Evolutionary conservation across 2,797 vertebrate species (phyloP), one percentile per base, ranked within the genome.

Genomic region (Furcifer pardalis): DNA sequence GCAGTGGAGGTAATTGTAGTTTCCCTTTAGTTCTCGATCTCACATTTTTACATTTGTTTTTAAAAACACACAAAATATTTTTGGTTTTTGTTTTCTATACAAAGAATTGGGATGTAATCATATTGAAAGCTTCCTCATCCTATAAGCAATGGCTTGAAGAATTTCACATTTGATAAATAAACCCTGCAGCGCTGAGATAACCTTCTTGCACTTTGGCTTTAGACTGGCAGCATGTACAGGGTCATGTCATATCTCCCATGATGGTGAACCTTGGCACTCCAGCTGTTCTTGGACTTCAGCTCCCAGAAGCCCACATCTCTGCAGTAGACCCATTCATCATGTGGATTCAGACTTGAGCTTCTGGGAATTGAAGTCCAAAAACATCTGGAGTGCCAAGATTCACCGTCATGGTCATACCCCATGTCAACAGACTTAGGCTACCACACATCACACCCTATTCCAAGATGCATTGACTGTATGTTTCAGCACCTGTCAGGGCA

Each of bases 11-110:
- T 32, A 32, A 52, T 5, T 37, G 19, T 17, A 37, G 19, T n/a
- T n/a, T n/a, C n/a, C n/a, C n/a, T n/a, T n/a, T 35, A 76, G 49
- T 87, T 77, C 83, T 30, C 86, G 56, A 56, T 56, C n/a, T n/a
- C 32, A 77, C n/a, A 23, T 40, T 77, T 72, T 44, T 7, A 42
- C 1, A 21, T 56, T 76, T 76, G 8, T 76, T 75, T 56, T 75
- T 56, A 9, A 49, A 68, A 37, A 66, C 32, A 52, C 27, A 76
- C 59, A 12, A 37, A 37, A 74, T 46, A 74, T 23, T 52, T 17
- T n/a, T n/a, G 7, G 19, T 21, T 46, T 79, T 79, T 68, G n/a
- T 79, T 49, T 49, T 49, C 49, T 49, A 49, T 8, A 49, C 49
- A 49, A 49, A 49, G 15, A 2, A 7, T 49, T 32, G 27, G 2